A percentile compares a stretch with the other conserved stretches of the same genome.
phyloP scores from a whole-genome alignment of 2,113 vertebrate species.

The Vireo altiloquus region DNA sequence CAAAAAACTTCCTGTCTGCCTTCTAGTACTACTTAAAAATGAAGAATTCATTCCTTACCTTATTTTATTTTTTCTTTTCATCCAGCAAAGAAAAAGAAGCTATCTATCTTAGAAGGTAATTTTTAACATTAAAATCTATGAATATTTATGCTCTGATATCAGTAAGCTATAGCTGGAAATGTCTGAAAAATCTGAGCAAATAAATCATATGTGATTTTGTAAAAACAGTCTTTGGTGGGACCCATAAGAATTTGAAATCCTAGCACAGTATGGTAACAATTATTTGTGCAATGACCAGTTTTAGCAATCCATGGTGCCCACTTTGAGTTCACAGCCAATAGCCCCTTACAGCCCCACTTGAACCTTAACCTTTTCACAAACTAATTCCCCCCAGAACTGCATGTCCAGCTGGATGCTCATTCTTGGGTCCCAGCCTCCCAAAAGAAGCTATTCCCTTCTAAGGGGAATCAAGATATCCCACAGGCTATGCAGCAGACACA shows the following conservation, averaged over 20 bases:
- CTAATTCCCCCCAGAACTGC: not conserved
- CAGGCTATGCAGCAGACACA: not conserved
- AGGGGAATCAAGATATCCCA: not conserved
- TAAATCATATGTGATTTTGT: not conserved
- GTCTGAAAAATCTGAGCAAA: not conserved
- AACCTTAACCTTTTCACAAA: not conserved
- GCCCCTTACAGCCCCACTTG: not conserved
- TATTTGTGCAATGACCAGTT: not conserved
- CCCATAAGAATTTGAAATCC: not conserved
- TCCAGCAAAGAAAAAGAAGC: not conserved
- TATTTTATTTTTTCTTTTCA: not conserved
- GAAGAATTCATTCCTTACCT: not conserved
- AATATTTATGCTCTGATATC: not conserved
- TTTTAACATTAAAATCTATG: not conserved
- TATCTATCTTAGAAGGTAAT: not conserved
- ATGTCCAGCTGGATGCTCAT: fast-evolving
- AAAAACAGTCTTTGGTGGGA: not conserved
- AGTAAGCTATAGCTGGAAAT: not conserved
- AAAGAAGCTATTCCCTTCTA: not conserved
- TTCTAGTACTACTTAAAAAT: not conserved
- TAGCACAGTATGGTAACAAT: not conserved
- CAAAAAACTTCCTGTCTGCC: not conserved
- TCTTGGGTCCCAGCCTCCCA: not conserved
- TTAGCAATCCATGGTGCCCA: not conserved
- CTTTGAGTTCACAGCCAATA: not conserved